These are phyloP conservation scores for Lasaia peninsularis DNA, from an alignment of 1,140 invertebrate species.

Conservation along the genomic window DNA sequence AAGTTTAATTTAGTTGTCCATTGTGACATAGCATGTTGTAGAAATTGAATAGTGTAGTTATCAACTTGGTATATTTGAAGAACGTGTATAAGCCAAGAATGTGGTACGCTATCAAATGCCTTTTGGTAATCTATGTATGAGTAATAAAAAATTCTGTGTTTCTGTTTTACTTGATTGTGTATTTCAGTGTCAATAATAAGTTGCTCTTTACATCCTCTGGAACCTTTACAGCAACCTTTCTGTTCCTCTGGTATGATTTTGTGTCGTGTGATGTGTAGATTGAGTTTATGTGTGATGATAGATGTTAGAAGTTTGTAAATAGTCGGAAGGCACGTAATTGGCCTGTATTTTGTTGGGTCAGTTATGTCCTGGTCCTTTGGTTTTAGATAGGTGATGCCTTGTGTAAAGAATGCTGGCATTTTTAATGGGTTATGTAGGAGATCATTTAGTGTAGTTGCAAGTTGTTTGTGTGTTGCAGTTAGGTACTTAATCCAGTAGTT, in stretches of 20 bases:
- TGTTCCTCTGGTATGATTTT: conserved; percentile 25
- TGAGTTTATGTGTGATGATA: conserved; percentile 10
- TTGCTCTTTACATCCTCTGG: conserved; percentile 22
- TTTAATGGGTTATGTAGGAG: neutral
- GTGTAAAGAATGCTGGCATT: neutral
- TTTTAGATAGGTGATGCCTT: conserved; percentile 15
- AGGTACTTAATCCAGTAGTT: neutral
- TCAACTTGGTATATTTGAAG: conserved; percentile 25
- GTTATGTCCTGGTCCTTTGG: conserved; percentile 6
- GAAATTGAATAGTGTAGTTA: conserved; percentile 15
- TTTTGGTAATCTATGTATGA: conserved; percentile 31
- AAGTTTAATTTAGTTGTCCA: conserved; percentile 18
- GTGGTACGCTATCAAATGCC: conserved; percentile 28
- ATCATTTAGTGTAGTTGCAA: neutral
- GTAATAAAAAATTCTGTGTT: conserved; percentile 23
- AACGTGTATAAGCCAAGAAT: conserved; percentile 24
- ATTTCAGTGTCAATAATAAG: conserved; percentile 21
- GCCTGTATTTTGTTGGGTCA: conserved; percentile 18
- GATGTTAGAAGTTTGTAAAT: conserved; percentile 21
- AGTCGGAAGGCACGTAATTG: conserved; percentile 18
- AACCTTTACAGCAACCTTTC: conserved; percentile 18
- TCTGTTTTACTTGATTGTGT: conserved; percentile 16
- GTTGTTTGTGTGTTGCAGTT: neutral
- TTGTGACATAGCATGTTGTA: conserved; percentile 17
- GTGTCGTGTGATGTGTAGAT: conserved; percentile 1